Evolutionary conservation across 1,140 invertebrate species (phyloP).

Genomic region (Cotesia vestalis): DNA sequence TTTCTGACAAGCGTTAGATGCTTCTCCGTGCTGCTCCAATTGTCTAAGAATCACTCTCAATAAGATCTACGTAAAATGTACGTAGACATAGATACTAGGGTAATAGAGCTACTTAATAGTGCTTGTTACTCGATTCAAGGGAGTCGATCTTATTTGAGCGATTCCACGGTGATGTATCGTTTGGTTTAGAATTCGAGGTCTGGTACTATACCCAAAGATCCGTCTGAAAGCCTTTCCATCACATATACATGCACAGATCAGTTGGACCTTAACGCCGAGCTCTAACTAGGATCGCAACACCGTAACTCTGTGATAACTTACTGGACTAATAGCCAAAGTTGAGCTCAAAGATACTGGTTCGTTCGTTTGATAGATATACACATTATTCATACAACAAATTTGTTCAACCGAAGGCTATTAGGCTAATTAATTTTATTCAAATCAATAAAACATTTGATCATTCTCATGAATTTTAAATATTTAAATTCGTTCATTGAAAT

Average conservation of each 20-base stretch:
- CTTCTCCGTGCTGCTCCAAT: conserved; percentile 13
- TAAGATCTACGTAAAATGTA: too few species aligned
- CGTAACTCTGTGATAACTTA: neutral
- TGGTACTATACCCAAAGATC: neutral
- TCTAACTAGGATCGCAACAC: neutral
- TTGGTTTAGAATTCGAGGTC: conserved; percentile 10
- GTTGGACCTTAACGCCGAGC: neutral
- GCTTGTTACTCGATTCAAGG: conserved; percentile 7
- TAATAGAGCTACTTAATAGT: neutral
- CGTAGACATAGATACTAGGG: neutral
- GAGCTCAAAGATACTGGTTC: neutral
- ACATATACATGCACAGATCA: neutral
- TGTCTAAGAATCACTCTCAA: conserved; percentile 12
- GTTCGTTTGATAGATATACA: too few species aligned
- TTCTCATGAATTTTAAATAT: neutral
- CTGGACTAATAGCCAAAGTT: conserved; percentile 6
- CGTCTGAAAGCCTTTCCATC: conserved; percentile 3
- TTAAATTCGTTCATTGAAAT: conserved; percentile 2
- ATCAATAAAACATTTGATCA: neutral
- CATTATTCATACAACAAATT: neutral
- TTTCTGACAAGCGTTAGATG: conserved; percentile 15
- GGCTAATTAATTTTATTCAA: conserved; percentile 22
- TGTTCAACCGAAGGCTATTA: conserved; percentile 3
- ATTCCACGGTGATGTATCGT: conserved; percentile 11
- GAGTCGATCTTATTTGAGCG: neutral